Base-by-base conservation (phyloP, 2,113 vertebrate species). In the Donacobius atricapilla region DNA sequence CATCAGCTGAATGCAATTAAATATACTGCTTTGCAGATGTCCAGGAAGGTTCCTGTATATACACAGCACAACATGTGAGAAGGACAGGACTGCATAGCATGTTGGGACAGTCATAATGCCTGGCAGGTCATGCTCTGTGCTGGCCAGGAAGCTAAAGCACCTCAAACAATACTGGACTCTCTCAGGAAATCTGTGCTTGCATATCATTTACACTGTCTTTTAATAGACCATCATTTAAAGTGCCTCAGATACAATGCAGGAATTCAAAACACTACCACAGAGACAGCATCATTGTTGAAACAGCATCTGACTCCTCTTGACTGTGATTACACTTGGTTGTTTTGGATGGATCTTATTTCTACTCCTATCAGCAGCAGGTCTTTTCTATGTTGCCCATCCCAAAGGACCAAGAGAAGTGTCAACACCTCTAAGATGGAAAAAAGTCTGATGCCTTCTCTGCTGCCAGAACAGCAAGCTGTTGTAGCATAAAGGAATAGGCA, bases 21-120 rank as follows among this genome's bases (percentile, higher is more conserved):
- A 39, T 33, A 42, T 35, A 28, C 30, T 84, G 39, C 31, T 76
- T 71, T 89, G 64, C 65, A 93, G 69, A 44, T 75, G 33, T 75
- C 47, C 44, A 20, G 77, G 63, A 66, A 70, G 31, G n/a, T 39
- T 77, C 21, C 53, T 80, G 27, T 53, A 17, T 33, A 54, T 18
- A 57, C 72, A 69, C 37, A 82, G 15, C 31, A 61, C 40, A 90
- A 19, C 10, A 1, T 40, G 35, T 39, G 35, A 50, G 56, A 58
- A 42, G 44, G 30, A 51, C 27, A 53, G 39, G 35, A 50, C 39
- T 73, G 33, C 45, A 64, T 1, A 72, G 19, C 9, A 7, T 0
- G 0, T 1, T 7, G 14, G 45, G 40, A 68, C 51, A 58, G 16
- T 44, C 14, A 1, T 4, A 31, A 37, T 7, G 0, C 11, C 13